Base-by-base conservation (phyloP, 2,797 vertebrate species). In the Pantherophis alleghaniensis region DNA sequence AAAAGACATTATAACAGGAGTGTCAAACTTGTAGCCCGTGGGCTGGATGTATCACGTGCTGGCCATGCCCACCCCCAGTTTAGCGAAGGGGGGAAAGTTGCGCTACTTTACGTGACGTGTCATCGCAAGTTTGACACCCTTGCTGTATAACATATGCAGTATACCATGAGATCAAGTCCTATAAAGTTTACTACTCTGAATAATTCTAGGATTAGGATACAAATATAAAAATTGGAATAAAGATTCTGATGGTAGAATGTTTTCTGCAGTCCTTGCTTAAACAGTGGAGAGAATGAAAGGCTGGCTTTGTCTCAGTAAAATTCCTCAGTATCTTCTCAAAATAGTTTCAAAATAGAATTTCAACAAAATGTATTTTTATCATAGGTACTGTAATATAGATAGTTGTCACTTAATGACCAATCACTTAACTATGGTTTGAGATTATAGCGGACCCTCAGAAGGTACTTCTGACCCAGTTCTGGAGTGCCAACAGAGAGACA, bases 221-320 rank as follows among this genome's bases (percentile, higher is more conserved):
- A 86, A 83, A 28, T 60, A 18, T 26, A 32, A 56, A 22, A 86
- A 86, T 94, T 92, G 69, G 92, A 95, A 95, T 93, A 93, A 91
- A 92, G 92, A n/a, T 95, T 88, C 93, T 91, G 63, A 95, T 66
- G 90, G 91, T 94, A 90, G 95, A 92, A 94, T 86, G 20, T 63
- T 94, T 94, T 96, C 95, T 95, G 90, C 92, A 91, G 90, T 28
- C 42, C 16, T 74, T 88, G 3, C 13, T 74, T 91, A 59, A 57
- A 79, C n/a, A 66, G 28, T 28, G 60, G 32, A 60, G 32, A 47
- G 12, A 16, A 60, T 61, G 63, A 91, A 93, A 79, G 53, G 53
- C 16, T 88, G 32, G 26, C 22, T 74, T 66, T 87, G 66, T 26
- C 55, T 86, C n/a, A 16, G 51, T 7, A 83, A 42, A 57, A 88